Conservation (phyloP, 1,140 invertebrate species). For the Stenopsyche tienmushanensis region DNA sequence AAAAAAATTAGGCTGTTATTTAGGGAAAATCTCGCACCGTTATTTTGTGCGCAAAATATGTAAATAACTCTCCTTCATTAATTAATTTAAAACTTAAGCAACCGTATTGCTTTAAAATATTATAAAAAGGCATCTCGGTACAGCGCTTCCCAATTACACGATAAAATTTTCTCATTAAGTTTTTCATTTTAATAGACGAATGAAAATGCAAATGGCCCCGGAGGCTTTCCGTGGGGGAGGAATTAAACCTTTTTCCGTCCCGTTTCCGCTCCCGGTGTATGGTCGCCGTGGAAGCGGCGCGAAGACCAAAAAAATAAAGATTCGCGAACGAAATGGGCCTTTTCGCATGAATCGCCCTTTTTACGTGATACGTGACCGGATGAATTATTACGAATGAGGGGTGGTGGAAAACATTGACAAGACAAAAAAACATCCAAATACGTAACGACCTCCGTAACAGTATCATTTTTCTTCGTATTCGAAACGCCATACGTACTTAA, state of each 20-base stretch:
- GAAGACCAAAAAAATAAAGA: not conserved
- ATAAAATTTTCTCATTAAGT: slow-evolving; percentile 37
- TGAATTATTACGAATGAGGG: slow-evolving; percentile 5
- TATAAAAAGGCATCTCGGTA: not conserved
- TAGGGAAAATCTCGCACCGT: too few relatives aligned
- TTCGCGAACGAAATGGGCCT: not conserved
- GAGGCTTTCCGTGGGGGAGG: slow-evolving; percentile 4
- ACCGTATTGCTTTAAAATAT: not conserved
- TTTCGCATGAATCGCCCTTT: not conserved
- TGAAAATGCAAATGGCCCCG: slow-evolving; percentile 35
- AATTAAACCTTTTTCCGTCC: not conserved
- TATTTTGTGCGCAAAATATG: too few relatives aligned
- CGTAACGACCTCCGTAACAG: too few relatives aligned
- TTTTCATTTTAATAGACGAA: slow-evolving; percentile 38
- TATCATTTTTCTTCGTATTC: too few relatives aligned
- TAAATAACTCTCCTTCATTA: too few relatives aligned
- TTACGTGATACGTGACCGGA: slow-evolving; percentile 9
- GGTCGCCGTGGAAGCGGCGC: not conserved
- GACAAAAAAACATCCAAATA: not conserved
- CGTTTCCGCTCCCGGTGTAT: not conserved
- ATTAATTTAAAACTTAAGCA: too few relatives aligned
- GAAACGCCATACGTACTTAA: too few relatives aligned
- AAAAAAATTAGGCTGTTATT: too few relatives aligned
- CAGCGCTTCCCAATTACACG: slow-evolving; percentile 13
- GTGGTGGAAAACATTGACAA: slow-evolving; percentile 1